These are phyloP conservation scores for Chaetodon trifascialis DNA, from an alignment of 2,113 vertebrate species.

Conservation along the genomic window DNA sequence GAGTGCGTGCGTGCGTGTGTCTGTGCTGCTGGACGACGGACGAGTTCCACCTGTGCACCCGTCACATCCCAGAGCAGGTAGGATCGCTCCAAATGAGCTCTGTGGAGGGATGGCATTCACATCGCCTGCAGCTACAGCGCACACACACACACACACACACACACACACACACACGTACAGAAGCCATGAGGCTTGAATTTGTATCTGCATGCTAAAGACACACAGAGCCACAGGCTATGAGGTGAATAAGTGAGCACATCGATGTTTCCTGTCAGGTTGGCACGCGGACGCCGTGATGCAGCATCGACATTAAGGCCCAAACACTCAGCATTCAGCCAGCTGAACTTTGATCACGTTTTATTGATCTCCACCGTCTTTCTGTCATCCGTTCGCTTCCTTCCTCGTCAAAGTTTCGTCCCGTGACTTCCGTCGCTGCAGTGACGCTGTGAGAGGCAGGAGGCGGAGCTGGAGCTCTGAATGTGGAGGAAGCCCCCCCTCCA, in stretches of 20 bases:
- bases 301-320: neutral
- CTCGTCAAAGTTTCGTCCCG: neutral
- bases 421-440: too few species aligned
- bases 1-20: neutral
- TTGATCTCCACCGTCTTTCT: too few species aligned
- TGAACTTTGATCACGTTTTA: too few species aligned
- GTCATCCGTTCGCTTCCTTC: too few species aligned
- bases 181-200: neutral
- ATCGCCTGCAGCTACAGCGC: constrained; percentile 34
- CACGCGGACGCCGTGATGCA: neutral
- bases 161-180: constrained; percentile 17
- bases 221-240: neutral
- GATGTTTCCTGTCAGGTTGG: neutral
- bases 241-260: neutral
- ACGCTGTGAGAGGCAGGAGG: too few species aligned
- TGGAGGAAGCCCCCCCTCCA: too few species aligned
- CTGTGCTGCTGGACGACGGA: neutral
- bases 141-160: constrained; percentile 31
- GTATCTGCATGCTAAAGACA: constrained; percentile 20
- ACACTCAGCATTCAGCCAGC: neutral
- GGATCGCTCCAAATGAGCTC: constrained; percentile 45
- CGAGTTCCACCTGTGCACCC: neutral
- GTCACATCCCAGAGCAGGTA: constrained; percentile 4
- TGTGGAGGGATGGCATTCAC: constrained; percentile 22
- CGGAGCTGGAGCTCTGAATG: too few species aligned